These are phyloP conservation scores for Lithobates pipiens DNA, from an alignment of 2,797 vertebrate genomes.

Conservation along the genomic window DNA sequence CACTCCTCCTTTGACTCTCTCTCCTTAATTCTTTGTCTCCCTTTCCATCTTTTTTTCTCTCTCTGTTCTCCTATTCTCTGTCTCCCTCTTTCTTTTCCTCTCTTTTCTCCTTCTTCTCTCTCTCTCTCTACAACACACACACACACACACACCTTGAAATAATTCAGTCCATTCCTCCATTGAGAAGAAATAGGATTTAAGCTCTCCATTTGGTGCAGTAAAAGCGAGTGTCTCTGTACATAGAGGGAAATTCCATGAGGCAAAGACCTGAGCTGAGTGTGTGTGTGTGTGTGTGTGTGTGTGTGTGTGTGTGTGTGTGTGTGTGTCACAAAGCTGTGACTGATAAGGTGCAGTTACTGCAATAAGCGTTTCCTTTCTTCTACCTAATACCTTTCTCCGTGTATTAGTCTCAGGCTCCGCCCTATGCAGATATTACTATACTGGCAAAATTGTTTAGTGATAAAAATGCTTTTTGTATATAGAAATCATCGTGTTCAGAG, in stretches of 20 bases:
- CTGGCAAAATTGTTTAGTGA: neutral
- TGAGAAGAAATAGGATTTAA: neutral
- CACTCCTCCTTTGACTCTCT: too few species aligned
- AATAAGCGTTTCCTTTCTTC: slow-evolving; percentile 1
- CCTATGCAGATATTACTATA: slow-evolving; percentile 10
- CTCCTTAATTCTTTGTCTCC: too few species aligned
- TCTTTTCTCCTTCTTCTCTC: too few species aligned
- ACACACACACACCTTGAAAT: too few species aligned
- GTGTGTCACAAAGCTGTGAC: neutral
- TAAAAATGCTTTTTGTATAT: neutral
- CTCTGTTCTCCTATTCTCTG: neutral
- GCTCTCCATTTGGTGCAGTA: neutral
- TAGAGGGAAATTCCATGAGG: neutral
- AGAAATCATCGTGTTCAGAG: neutral
- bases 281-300: neutral
- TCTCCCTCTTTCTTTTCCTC: too few species aligned
- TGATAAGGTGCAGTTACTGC: slow-evolving; percentile 1
- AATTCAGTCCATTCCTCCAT: too few species aligned
- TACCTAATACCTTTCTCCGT: neutral
- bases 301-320: neutral
- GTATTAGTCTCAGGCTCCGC: neutral
- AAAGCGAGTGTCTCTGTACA: neutral
- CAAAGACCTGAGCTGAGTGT: neutral
- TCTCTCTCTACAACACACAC: too few species aligned
- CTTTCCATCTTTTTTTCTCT: neutral